These are phyloP conservation scores for Myotis brandtii DNA, from an alignment of 2,113 vertebrate genomes.

Conservation along the genomic window DNA sequence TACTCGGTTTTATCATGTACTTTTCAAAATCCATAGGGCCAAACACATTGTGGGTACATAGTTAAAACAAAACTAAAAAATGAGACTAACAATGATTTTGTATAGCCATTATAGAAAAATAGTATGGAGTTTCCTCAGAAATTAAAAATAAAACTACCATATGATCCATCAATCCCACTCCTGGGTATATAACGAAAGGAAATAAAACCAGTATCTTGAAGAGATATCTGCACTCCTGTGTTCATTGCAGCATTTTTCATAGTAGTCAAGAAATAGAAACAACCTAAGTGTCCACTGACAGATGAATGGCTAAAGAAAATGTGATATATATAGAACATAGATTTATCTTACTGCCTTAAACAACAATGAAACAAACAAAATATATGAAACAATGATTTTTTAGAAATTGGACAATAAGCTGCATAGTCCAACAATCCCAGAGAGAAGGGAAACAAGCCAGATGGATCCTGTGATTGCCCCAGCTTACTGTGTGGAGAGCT, in stretches of 20 bases:
- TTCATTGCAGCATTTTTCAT: background rate
- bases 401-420: background rate
- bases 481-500: background rate
- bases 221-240: background rate
- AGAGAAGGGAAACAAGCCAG: background rate
- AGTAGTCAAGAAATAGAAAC: background rate
- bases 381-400: background rate
- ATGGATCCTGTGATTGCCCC: background rate
- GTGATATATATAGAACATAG: background rate
- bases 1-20: background rate
- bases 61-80: constrained; percentile 25
- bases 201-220: constrained; percentile 1
- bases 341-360: background rate
- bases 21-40: background rate
- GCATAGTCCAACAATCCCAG: background rate
- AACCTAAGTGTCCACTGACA: background rate
- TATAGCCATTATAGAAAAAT: background rate
- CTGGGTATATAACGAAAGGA: background rate
- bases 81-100: background rate
- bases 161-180: background rate
- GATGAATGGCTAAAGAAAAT: background rate
- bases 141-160: background rate
- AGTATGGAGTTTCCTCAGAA: background rate
- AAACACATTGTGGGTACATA: background rate
- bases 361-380: background rate